Base-by-base conservation (phyloP, 2,888 invertebrate genomes). In the Prenolepis imparis region DNA sequence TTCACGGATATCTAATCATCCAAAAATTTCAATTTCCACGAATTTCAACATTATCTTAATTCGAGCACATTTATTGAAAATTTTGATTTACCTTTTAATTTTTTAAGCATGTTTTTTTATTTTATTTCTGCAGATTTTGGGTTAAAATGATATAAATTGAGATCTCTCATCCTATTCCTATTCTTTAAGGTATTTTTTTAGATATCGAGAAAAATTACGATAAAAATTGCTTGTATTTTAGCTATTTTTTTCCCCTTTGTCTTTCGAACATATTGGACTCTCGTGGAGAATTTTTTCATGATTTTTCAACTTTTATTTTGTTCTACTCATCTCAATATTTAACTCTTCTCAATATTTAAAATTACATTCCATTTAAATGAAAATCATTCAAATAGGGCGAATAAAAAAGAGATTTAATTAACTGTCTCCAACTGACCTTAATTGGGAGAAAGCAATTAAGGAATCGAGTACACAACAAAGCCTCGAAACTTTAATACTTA, bases 321-420 rank as follows among this genome's bases (percentile, higher is more conserved):
- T 44, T 28, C 3, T 28, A 28, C 28, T 28, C 28, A 67, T 24
- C 15, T 52, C 0, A 12, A 32, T n/a, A 32, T 52, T 70, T 8
- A 48, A 70, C 1, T 11, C n/a, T 67, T 24, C 15, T 52, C 0
- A 12, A 32, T n/a, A 32, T 52, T 70, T 8, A 48, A 70, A 70
- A n/a, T 15, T 8, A 52, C 32, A 15, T 39, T 72, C n/a, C 8
- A 5, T n/a, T 57, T 36, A 32, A 44, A 21, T n/a, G 32, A 74
- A 61, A 8, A n/a, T 11, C 11, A 44, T 1, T 41, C 28, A 2
- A 21, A 15, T 39, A 57, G 5, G 3, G 1, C 3, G 18, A 18
- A 21, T 63, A 48, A 41, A 74, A 63, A 36, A 15, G 28, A 21
- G 55, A 77, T 68, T 68, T 68, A 70, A 41, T 57, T 70, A 70